Evolutionary conservation across 2,888 invertebrate genomes (phyloP).

Genomic region (Aporophyla lueneburgensis): DNA sequence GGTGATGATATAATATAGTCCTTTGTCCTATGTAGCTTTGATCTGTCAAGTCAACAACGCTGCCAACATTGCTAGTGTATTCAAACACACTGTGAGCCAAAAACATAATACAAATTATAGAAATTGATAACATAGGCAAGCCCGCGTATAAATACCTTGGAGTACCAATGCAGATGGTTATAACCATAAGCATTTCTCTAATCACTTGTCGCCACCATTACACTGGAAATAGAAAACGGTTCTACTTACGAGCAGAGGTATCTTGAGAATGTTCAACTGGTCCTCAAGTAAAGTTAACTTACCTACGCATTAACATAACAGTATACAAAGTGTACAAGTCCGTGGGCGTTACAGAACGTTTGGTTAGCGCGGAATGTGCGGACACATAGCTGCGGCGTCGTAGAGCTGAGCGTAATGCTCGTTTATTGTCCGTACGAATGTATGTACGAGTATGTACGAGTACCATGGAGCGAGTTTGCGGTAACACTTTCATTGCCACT

Average conservation of each 20-base stretch:
- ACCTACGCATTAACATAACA: neutral
- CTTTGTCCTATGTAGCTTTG: neutral
- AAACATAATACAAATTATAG: neutral
- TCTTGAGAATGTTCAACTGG: neutral
- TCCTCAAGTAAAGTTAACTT: conserved; percentile 8
- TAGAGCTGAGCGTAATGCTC: conserved; percentile 9
- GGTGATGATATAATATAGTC: neutral
- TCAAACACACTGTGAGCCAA: neutral
- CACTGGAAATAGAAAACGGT: neutral
- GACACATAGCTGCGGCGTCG: conserved; percentile 32
- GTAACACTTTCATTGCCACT: conserved; percentile 9
- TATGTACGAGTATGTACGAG: no score
- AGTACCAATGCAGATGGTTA: no score
- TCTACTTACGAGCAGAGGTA: neutral
- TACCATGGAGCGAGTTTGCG: neutral
- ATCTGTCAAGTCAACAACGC: neutral
- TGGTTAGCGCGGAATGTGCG: conserved; percentile 35
- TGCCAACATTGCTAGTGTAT: no score
- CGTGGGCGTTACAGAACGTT: neutral
- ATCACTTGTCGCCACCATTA: neutral
- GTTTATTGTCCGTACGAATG: neutral
- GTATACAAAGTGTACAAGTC: neutral
- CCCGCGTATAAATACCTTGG: no score
- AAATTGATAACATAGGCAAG: neutral
- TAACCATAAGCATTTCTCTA: neutral